phyloP scores from a whole-genome alignment of 2,113 vertebrate species.

The Colaptes auratus region DNA sequence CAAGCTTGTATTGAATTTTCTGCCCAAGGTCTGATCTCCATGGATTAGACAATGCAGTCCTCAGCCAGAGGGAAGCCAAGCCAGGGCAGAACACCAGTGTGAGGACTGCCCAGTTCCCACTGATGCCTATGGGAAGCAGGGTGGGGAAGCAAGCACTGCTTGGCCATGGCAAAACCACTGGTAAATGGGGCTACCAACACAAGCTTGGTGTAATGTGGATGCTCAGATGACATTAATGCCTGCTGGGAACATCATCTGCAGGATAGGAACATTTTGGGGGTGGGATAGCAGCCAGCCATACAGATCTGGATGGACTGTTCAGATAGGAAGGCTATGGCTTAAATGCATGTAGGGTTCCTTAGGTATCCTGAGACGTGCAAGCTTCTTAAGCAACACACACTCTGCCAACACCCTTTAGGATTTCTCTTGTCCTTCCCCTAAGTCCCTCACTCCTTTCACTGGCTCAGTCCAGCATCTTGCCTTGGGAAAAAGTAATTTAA shows the following conservation, averaged over 20 bases:
- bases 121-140: neutral
- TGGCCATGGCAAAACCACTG: accelerated
- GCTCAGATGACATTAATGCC: neutral
- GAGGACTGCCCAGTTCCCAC: neutral
- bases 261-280: neutral
- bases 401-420: neutral
- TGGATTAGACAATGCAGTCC: neutral
- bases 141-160: neutral
- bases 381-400: neutral
- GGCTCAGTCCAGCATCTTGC: neutral
- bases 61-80: neutral
- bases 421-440: neutral
- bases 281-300: neutral
- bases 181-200: neutral
- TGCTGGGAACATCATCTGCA: neutral
- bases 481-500: neutral
- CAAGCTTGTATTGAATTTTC: neutral
- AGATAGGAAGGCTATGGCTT: neutral
- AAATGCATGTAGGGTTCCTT: neutral
- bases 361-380: neutral
- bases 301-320: neutral
- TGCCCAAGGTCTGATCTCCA: neutral
- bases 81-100: neutral
- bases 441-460: neutral
- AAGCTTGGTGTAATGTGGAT: accelerated